Conservation (phyloP, 2,888 invertebrate genomes). For the Deilephila porcellus region DNA sequence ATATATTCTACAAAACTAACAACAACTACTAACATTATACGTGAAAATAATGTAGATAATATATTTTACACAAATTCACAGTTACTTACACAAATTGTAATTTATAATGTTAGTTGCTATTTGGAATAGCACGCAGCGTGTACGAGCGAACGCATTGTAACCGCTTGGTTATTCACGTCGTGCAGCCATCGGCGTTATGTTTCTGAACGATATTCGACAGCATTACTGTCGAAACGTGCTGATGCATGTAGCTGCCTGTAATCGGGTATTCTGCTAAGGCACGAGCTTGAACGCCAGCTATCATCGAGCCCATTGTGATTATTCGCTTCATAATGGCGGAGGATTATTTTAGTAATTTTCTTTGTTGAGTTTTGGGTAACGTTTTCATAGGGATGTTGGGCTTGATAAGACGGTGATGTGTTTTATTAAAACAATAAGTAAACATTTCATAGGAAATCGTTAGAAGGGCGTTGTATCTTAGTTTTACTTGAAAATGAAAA, state of each 20-base stretch:
- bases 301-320: slow-evolving; percentile 38
- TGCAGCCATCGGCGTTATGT: slow-evolving; percentile 53
- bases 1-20: no score
- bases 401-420: not conserved
- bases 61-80: no score
- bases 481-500: no score
- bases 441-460: no score
- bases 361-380: not conserved
- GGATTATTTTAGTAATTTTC: slow-evolving; percentile 4
- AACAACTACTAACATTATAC: no score
- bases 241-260: slow-evolving; percentile 61
- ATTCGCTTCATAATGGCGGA: not conserved
- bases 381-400: not conserved
- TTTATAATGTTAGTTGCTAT: slow-evolving; percentile 1
- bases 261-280: slow-evolving; percentile 44
- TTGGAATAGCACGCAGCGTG: slow-evolving; percentile 41
- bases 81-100: no score
- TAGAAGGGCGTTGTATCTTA: no score
- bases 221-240: slow-evolving; percentile 68
- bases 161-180: slow-evolving; percentile 52
- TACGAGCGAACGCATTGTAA: slow-evolving; percentile 39
- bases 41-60: no score
- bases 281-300: slow-evolving; percentile 35
- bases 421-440: not conserved
- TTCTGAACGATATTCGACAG: slow-evolving; percentile 63